Evolutionary conservation across 2,888 invertebrate species (phyloP), one percentile per base, ranked within the genome.

Genomic region (Hermaeophaga mercurialis): DNA sequence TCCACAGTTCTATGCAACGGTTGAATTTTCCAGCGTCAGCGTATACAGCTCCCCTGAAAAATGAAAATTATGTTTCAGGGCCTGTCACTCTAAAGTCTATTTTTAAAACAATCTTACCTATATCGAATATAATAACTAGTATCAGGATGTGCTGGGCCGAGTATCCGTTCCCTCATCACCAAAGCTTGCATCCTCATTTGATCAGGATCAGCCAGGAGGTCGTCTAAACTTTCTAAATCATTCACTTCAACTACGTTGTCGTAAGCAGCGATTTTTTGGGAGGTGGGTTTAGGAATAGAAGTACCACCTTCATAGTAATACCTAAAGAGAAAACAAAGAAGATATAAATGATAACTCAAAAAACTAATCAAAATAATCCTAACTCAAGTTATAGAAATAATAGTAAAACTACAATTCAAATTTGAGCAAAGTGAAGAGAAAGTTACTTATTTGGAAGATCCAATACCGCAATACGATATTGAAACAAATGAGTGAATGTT

Each of bases 61-160:
- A 28, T 11, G 6, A 5, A 22, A 22, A 22, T 22, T 6, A 22
- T 3, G 22, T 22, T 22, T 22, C 6, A 22, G n/a, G n/a, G n/a
- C n/a, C n/a, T n/a, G n/a, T n/a, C n/a, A n/a, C n/a, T n/a, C n/a
- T n/a, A n/a, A n/a, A n/a, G n/a, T n/a, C n/a, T n/a, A n/a, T n/a
- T n/a, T n/a, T n/a, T n/a, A n/a, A n/a, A n/a, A n/a, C n/a, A n/a
- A n/a, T n/a, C 17, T 47, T 47, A 53, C 55, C 61, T 54, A 79
- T 94, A 96, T 12, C 96, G 85, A 66, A 97, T 95, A 79, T 95
- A 96, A 80, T 96, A 96, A 70, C 94, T 93, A 38, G 96, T 96
- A 79, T 96, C 96, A 0, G 96, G 96, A 84, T 97, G 96, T 6
- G 94, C 94, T 1, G 96, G 95, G 1, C 87, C 82, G 60, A 96